These are phyloP conservation scores for Mamestra brassicae DNA, from an alignment of 2,888 invertebrate genomes.

Conservation along the genomic window DNA sequence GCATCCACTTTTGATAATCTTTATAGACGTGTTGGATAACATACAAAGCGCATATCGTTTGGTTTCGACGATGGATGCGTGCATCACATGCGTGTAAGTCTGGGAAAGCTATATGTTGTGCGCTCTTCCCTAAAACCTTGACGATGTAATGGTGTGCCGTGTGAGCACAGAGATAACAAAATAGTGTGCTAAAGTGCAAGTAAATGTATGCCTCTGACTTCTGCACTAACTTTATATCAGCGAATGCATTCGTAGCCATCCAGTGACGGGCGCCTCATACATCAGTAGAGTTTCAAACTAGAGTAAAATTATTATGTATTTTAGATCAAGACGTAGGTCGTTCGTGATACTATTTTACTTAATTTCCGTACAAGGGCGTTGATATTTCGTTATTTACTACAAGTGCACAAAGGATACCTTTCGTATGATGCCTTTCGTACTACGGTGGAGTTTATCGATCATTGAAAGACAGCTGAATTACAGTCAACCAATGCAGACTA, in stretches of 20 bases:
- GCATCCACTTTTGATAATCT: not conserved
- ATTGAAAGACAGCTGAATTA: too few species aligned
- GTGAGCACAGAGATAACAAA: conserved; percentile 28
- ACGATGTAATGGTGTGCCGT: conserved; percentile 4
- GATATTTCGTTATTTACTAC: too few species aligned
- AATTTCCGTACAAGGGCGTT: too few species aligned
- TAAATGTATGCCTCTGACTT: conserved; percentile 15
- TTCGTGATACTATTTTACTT: too few species aligned
- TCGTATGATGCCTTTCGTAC: too few species aligned
- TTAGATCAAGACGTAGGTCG: not conserved
- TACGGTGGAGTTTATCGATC: too few species aligned
- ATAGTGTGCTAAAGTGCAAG: conserved; percentile 40
- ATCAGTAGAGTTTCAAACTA: conserved; percentile 40
- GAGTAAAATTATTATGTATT: conserved; percentile 36
- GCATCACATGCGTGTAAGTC: conserved; percentile 28
- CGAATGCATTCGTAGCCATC: conserved; percentile 29
- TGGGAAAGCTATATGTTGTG: conserved; percentile 33
- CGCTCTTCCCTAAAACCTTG: conserved; percentile 19
- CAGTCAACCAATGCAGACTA: too few species aligned
- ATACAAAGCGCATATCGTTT: conserved; percentile 24
- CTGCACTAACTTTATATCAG: conserved; percentile 47
- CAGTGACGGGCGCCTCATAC: conserved; percentile 33
- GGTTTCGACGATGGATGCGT: conserved; percentile 20
- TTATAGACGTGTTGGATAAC: not conserved
- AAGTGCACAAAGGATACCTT: too few species aligned